Percentiles rank a stretch among this genome's conserved stretches.
Conservation (phyloP, 2,113 vertebrate genomes). For the Sminthopsis crassicaudata region DNA sequence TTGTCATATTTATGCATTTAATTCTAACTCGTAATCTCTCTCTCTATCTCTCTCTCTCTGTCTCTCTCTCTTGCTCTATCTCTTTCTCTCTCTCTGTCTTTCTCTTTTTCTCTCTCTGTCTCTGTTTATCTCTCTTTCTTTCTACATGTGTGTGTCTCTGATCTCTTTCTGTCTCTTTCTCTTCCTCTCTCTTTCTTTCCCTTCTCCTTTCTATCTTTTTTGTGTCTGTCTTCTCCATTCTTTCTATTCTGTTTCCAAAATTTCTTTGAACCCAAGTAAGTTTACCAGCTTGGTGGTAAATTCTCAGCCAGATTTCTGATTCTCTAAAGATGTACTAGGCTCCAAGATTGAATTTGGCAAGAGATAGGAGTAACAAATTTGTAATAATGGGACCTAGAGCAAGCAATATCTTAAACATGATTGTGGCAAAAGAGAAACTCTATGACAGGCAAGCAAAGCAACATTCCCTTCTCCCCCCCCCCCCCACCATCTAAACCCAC, state of each 20-base stretch:
- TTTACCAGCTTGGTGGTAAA: not conserved
- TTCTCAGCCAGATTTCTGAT: not conserved
- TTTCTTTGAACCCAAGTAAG: not conserved
- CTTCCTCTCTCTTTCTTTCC: not conserved
- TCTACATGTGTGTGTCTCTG: no score
- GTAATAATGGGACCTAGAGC: not conserved
- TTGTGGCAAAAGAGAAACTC: not conserved
- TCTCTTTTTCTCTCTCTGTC: no score
- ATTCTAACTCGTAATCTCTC: not conserved
- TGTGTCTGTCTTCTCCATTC: not conserved
- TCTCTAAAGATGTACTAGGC: not conserved
- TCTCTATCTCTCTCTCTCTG: no score
- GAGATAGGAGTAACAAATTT: not conserved
- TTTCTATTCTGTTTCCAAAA: not conserved
- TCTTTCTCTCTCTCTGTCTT: no score
- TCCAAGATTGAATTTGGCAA: not conserved
- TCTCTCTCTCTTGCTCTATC: no score
- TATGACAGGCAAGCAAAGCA: conserved; percentile 33
- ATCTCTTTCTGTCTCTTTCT: not conserved
- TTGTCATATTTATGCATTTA: not conserved
- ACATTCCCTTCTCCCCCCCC: not conserved
- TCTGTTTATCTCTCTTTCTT: not conserved
- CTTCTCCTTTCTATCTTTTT: not conserved
- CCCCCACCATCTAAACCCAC: not conserved
- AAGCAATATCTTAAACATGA: not conserved